Conservation (phyloP, 1,140 invertebrate species). For the Proctacanthus coquilletti region DNA sequence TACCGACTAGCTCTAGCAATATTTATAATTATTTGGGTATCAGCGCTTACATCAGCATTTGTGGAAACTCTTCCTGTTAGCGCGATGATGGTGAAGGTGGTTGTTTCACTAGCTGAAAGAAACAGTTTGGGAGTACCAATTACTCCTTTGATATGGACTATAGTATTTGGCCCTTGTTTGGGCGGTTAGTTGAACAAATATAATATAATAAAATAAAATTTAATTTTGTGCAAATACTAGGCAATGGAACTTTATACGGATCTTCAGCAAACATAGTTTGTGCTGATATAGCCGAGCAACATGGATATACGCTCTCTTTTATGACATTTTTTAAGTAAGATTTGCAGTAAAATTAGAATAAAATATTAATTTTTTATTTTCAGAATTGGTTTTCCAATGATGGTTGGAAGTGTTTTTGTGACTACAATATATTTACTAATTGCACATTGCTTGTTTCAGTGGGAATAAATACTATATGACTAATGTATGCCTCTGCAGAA, state of each 20-base stretch:
- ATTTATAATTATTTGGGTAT: conserved; percentile 56
- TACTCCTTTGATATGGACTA: conserved; percentile 53
- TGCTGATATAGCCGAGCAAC: conserved; percentile 66
- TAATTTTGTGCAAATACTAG: conserved; percentile 30
- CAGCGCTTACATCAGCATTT: conserved; percentile 58
- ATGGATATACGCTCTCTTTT: conserved; percentile 63
- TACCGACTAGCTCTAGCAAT: conserved; percentile 52
- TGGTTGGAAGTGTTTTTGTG: conserved; percentile 47
- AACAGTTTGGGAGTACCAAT: conserved; percentile 43
- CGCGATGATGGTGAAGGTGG: conserved; percentile 66
- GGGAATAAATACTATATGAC: too few relatives aligned
- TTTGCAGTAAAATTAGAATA: too few relatives aligned
- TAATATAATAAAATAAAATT: neutral
- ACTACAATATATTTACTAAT: conserved; percentile 51
- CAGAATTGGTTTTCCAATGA: conserved; percentile 59
- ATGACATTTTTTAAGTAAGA: conserved; percentile 17
- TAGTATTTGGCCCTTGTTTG: conserved; percentile 61
- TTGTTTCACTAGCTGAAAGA: conserved; percentile 44
- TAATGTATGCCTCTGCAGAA: too few relatives aligned
- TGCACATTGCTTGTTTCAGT: conserved; percentile 46
- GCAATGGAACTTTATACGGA: conserved; percentile 68
- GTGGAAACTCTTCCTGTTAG: conserved; percentile 73
- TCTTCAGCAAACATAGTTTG: conserved; percentile 68
- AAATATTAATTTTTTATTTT: conserved; percentile 19
- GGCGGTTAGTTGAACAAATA: conserved; percentile 41